Percentiles rank a stretch among this genome's conserved stretches.
Evolutionary conservation across 2,797 vertebrate genomes (phyloP).

Genomic region (Phataginus tetradactyla): DNA sequence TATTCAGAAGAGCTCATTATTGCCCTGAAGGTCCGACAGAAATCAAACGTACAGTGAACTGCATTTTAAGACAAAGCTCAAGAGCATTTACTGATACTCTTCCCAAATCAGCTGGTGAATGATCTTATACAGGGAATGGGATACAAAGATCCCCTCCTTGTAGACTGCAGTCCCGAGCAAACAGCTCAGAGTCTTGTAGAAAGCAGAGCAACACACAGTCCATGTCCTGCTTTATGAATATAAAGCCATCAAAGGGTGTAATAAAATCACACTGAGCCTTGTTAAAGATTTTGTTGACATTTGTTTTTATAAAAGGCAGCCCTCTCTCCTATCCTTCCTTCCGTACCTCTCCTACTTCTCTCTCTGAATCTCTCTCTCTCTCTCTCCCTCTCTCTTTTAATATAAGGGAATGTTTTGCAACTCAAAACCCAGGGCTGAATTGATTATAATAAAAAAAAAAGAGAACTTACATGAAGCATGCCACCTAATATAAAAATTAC

Average conservation of each 20-base stretch:
- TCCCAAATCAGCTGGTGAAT: neutral
- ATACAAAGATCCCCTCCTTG: neutral
- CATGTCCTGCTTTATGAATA: neutral
- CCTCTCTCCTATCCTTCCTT: neutral
- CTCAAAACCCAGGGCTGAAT: neutral
- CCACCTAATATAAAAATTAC: neutral
- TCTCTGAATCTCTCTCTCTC: neutral
- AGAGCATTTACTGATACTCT: neutral
- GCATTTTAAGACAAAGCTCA: neutral
- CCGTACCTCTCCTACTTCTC: too few species aligned
- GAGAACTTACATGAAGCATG: neutral
- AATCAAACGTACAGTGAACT: neutral
- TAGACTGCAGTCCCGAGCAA: neutral
- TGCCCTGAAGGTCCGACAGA: neutral
- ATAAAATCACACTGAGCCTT: neutral
- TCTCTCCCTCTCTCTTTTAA: neutral
- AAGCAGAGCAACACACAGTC: neutral
- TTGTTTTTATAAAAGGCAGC: neutral
- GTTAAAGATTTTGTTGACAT: neutral
- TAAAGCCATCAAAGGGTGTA: neutral
- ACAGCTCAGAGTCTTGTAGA: fast-evolving
- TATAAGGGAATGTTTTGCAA: neutral
- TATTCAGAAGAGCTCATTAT: neutral
- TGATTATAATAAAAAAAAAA: neutral
- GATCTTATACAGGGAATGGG: neutral